These are phyloP conservation scores for Crypturellus tataupa DNA, from an alignment of 2,797 vertebrate species.

Conservation along the genomic window DNA sequence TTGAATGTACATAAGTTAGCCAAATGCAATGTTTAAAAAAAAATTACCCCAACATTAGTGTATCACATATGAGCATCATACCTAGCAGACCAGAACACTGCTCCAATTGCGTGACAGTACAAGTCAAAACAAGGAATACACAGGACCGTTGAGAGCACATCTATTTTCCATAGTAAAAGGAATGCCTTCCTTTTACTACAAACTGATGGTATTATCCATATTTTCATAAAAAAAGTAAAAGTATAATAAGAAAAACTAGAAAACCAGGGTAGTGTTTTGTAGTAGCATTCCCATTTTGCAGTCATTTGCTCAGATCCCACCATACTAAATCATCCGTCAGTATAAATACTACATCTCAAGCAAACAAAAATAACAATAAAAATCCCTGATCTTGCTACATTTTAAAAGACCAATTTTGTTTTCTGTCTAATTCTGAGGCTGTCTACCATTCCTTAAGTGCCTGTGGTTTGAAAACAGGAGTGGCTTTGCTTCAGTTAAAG, in stretches of 20 bases:
- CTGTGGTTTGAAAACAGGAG: not conserved
- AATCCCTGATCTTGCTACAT: constrained; percentile 12
- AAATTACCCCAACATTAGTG: constrained; percentile 29
- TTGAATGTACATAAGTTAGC: constrained; percentile 14
- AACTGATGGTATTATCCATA: not conserved
- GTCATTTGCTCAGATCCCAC: constrained; percentile 10
- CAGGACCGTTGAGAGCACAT: not conserved
- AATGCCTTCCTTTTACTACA: not conserved
- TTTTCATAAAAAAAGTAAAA: constrained; percentile 17
- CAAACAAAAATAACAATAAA: not conserved
- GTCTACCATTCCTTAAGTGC: not conserved
- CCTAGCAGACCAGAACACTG: not conserved
- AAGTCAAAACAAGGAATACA: constrained; percentile 3
- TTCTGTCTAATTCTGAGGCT: not conserved
- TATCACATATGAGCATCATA: constrained; percentile 1
- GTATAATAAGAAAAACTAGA: constrained; percentile 28
- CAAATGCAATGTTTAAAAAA: not conserved
- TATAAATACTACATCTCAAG: not conserved
- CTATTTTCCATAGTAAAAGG: not conserved
- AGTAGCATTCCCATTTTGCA: constrained; percentile 43
- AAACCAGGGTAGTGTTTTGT: constrained; percentile 18
- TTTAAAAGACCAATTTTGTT: not conserved
- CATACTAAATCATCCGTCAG: not conserved
- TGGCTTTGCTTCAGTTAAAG: constrained; percentile 29
- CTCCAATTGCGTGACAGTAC: not conserved